Percentiles rank a stretch among this genome's conserved stretches.
These are phyloP conservation scores for Pangasius larnaudii DNA, from an alignment of 2,797 vertebrate genomes.

Conservation along the genomic window DNA sequence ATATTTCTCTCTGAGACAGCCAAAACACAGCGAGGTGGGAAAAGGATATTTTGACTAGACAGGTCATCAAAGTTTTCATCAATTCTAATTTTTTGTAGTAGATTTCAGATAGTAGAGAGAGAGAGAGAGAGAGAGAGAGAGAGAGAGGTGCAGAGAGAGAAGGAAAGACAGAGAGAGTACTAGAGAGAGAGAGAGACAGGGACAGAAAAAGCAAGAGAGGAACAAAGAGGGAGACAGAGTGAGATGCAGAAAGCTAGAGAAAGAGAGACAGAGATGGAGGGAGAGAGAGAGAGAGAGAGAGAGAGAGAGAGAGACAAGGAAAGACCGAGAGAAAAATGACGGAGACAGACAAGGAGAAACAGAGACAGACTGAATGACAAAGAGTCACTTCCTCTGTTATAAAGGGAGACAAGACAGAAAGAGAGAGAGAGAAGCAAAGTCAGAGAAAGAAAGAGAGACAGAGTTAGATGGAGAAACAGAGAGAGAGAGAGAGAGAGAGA, in stretches of 20 bases:
- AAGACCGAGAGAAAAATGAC: not conserved
- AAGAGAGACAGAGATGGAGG: no score
- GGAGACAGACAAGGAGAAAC: no score
- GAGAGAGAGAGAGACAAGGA: not conserved
- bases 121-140: not conserved
- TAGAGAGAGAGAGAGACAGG: not conserved
- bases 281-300: no score
- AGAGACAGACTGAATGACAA: not conserved
- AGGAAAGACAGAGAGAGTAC: not conserved
- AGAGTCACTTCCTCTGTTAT: no score
- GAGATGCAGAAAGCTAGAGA: not conserved
- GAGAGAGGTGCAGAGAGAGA: not conserved
- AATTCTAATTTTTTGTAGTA: not conserved
- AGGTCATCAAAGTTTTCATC: not conserved
- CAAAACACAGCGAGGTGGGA: not conserved
- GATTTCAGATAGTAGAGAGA: not conserved
- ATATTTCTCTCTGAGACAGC: not conserved
- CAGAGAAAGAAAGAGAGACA: not conserved
- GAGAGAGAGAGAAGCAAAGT: not conserved
- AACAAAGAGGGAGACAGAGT: no score
- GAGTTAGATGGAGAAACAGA: no score
- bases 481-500: not conserved
- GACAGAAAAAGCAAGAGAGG: not conserved
- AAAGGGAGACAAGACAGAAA: not conserved
- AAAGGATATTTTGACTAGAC: not conserved